Conservation (phyloP, 2,888 invertebrate species). For the Eilema sororculum region DNA sequence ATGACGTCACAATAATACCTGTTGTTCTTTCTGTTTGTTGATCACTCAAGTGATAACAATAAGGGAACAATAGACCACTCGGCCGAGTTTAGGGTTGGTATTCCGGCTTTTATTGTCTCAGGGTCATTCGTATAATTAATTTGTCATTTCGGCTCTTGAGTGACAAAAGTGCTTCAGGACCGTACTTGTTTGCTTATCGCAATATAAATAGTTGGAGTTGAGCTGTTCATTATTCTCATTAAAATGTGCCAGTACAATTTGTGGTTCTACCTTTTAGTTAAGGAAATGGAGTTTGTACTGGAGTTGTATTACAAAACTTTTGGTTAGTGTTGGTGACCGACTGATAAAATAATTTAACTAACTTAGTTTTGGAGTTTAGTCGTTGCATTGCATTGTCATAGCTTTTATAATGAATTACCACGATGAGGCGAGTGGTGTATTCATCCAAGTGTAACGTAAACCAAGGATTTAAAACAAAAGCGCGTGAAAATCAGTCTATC, state of each 20-base stretch:
- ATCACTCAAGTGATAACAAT: constrained; percentile 53
- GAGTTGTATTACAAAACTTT: neutral
- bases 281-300: constrained; percentile 2
- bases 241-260: constrained; percentile 31
- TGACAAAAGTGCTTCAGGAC: constrained; percentile 43
- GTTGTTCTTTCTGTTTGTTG: constrained; percentile 49
- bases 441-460: too few relatives aligned
- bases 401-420: too few relatives aligned
- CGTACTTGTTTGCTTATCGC: constrained; percentile 46
- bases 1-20: constrained; percentile 48
- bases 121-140: constrained; percentile 56
- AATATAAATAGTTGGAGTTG: constrained; percentile 49
- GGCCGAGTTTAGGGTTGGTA: constrained; percentile 50
- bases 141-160: constrained; percentile 49
- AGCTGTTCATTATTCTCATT: constrained; percentile 35
- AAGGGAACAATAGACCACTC: constrained; percentile 48
- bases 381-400: neutral
- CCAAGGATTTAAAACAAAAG: too few relatives aligned
- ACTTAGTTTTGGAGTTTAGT: neutral
- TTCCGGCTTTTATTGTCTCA: constrained; percentile 50
- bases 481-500: too few relatives aligned
- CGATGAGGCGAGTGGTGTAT: too few relatives aligned
- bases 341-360: neutral
- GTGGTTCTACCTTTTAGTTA: constrained; percentile 19
- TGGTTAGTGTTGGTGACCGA: neutral